Evolutionary conservation across 2,113 vertebrate genomes (phyloP).

Genomic region (Gasterosteus aculeatus): DNA sequence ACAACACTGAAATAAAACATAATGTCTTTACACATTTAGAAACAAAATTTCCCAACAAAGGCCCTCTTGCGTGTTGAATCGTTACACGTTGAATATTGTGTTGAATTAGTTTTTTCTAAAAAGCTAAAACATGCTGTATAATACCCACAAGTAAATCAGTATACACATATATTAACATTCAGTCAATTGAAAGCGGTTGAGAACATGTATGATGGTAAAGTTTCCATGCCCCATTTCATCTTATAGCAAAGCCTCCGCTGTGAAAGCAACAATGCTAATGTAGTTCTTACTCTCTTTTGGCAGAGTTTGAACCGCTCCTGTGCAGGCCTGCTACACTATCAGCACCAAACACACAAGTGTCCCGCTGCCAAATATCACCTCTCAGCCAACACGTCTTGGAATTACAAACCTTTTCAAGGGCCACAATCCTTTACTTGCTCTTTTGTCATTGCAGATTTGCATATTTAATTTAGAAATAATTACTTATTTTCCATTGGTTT

Average conservation of each 20-base stretch:
- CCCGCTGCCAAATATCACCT: constrained; percentile 42
- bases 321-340: constrained; percentile 56
- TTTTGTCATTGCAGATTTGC: background rate
- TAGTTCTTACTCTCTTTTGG: constrained; percentile 41
- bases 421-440: background rate
- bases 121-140: no score
- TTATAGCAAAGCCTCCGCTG: constrained; percentile 20
- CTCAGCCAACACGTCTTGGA: constrained; percentile 34
- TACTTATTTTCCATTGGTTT: background rate
- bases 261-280: constrained; percentile 32
- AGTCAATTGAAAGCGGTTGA: background rate
- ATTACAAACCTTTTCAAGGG: constrained; percentile 30
- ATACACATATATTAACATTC: background rate
- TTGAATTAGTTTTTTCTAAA: no score
- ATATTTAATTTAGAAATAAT: constrained; percentile 1
- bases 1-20: background rate
- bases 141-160: background rate
- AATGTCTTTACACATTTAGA: background rate
- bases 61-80: no score
- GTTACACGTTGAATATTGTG: no score
- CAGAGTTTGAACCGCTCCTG: constrained; percentile 12
- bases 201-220: background rate
- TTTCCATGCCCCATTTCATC: constrained; percentile 2
- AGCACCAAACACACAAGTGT: constrained; percentile 47
- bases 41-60: no score